A percentile compares a stretch with the other conserved stretches of the same genome.
These are phyloP conservation scores for Sebastes paucispinis DNA, from an alignment of 2,797 vertebrate genomes.

Conservation along the genomic window DNA sequence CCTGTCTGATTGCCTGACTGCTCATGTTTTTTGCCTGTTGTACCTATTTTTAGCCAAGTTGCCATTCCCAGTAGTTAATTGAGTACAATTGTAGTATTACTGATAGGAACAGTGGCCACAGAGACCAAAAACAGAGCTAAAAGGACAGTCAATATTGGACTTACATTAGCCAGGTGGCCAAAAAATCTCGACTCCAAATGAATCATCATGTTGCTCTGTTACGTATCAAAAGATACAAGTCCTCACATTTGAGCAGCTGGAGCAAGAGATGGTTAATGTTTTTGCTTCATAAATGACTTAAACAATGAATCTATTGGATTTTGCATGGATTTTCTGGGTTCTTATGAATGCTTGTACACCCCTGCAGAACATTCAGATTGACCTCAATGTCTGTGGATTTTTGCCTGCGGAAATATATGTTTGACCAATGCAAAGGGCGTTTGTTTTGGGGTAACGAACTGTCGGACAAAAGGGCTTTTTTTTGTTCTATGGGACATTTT, in stretches of 20 bases:
- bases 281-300: not conserved
- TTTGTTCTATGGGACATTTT: accelerated
- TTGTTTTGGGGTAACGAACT: too few relatives aligned
- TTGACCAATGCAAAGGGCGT: too few relatives aligned
- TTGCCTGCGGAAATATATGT: too few relatives aligned
- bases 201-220: not conserved
- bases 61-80: not conserved
- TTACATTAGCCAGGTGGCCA: not conserved
- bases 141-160: not conserved
- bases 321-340: too few relatives aligned
- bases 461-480: too few relatives aligned
- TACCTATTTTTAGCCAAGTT: not conserved
- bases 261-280: not conserved
- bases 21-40: not conserved
- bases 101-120: not conserved
- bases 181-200: not conserved
- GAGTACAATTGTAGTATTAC: not conserved
- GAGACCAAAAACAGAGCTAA: not conserved
- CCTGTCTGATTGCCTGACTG: not conserved
- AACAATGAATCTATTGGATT: not conserved
- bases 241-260: not conserved
- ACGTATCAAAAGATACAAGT: not conserved
- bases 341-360: too few relatives aligned
- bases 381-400: too few relatives aligned
- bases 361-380: too few relatives aligned